Evolutionary conservation across 2,888 invertebrate species (phyloP).

Genomic region (Lepeophtheirus nordmannii): DNA sequence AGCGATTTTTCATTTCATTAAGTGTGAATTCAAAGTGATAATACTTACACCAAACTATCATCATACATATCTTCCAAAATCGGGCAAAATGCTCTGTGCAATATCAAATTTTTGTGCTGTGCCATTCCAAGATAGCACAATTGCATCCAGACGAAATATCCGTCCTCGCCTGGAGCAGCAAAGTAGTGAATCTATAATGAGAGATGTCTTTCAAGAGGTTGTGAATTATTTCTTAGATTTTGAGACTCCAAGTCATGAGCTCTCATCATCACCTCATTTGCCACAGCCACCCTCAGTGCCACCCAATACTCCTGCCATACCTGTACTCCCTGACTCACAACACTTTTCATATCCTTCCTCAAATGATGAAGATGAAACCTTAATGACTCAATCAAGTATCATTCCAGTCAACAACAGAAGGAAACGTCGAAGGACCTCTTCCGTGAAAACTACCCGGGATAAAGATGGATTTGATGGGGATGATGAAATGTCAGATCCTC

Average conservation of each 20-base stretch:
- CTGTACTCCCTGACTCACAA: neutral
- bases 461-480: neutral
- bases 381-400: neutral
- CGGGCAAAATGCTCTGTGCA: neutral
- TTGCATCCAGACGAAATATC: neutral
- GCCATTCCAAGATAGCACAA: neutral
- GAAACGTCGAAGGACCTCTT: neutral
- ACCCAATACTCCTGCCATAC: neutral
- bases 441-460: neutral
- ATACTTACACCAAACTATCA: no score
- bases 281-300: neutral
- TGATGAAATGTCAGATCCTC: neutral
- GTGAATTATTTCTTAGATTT: neutral
- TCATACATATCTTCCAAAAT: no score
- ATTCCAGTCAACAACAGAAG: neutral
- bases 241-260: neutral
- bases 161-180: neutral
- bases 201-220: neutral
- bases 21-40: no score
- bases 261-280: neutral
- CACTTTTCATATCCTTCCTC: neutral
- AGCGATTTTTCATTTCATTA: no score
- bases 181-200: neutral
- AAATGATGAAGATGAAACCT: neutral
- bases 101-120: neutral